Base-by-base conservation (phyloP, 2,888 invertebrate species). In the Rhamphomyia laevipes region DNA sequence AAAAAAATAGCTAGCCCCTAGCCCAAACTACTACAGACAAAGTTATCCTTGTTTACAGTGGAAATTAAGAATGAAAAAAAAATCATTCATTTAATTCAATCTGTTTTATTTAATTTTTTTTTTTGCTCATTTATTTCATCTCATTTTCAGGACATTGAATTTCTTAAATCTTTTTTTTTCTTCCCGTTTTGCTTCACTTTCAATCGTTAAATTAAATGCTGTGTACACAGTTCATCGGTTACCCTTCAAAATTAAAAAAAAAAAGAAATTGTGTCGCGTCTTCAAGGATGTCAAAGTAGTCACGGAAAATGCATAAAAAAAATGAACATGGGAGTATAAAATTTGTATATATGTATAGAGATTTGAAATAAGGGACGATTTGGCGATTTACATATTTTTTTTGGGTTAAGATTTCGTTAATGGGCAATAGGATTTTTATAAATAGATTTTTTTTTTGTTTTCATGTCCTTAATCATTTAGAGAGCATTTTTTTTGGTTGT, bases 31-130 rank as follows among this genome's bases (percentile, higher is more conserved):
- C 23, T 27, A 27, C 23, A 27, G 4, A 27, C 23, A 27, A 27
- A 27, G 23, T 27, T 27, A 27, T 27, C 7, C 23, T 27, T 27
- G 23, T 27, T 27, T 35, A n/a, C 35, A 35, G n/a, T 13, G 35
- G n/a, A n/a, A 35, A 35, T n/a, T 35, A 35, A 35, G n/a, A 30
- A 30, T 13, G 9, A 40, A 41, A 41, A 41, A 40, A 21, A 21
- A n/a, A 13, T 41, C 13, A 43, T 51, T 55, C 51, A 47, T 54
- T 53, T 55, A 55, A 55, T 52, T 55, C 53, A 55, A 55, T 55
- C 49, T 51, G 38, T 27, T 41, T 30, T 35, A n/a, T 13, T 11
- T 30, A 30, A 6, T 30, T 35, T n/a, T n/a, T 35, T 30, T 35
- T 35, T 35, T 35, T 35, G 7, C 13, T 35, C 35, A 35, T n/a